Base-by-base conservation (phyloP, 2,797 vertebrate species). In the Anguilla marmorata region DNA sequence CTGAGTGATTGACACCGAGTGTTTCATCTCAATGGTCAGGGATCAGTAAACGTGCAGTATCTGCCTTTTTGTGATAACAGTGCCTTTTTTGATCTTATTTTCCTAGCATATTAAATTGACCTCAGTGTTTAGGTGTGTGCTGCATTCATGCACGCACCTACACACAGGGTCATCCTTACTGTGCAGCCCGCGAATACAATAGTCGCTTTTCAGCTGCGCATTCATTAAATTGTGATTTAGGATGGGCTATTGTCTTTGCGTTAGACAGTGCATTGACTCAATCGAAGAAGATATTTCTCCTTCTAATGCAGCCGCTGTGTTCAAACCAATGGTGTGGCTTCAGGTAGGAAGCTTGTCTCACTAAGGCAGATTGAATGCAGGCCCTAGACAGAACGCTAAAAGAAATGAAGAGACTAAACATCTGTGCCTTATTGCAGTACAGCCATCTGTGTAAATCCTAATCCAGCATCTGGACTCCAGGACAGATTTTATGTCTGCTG, bases 401-500 rank as follows among this genome's bases (percentile, higher is more conserved):
- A 30, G 60, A 82, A 54, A 79, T 48, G 50, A 74, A 79, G 84
- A 7, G 69, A 66, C 8, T n/a, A 74, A 33, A 52, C 84, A 87
- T 54, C 45, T 48, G 41, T 52, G 66, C 58, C 50, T 87, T 86
- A 87, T 86, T 83, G 66, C 84, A 83, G 58, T 27, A 66, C 63
- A 54, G 72, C 80, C 58, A 60, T 85, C 85, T 50, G 48, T 54
- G 58, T 21, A 52, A 24, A 63, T 79, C 80, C 9, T 48, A 56
- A 45, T 79, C 48, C 24, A 33, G 85, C n/a, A 21, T 41, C 3
- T 48, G 14, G 33, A 80, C 48, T 90, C 86, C 88, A 33, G 21
- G 74, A 86, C 90, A 16, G 83, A 82, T 89, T 90, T 90, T 90
- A 16, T 16, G 6, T 86, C 72, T 33, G 85, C 83, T 85, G 72